A percentile compares a stretch with the other conserved stretches of the same genome.
These are phyloP conservation scores for Craseonycteris thonglongyai DNA, from an alignment of 2,113 vertebrate species.

Conservation along the genomic window DNA sequence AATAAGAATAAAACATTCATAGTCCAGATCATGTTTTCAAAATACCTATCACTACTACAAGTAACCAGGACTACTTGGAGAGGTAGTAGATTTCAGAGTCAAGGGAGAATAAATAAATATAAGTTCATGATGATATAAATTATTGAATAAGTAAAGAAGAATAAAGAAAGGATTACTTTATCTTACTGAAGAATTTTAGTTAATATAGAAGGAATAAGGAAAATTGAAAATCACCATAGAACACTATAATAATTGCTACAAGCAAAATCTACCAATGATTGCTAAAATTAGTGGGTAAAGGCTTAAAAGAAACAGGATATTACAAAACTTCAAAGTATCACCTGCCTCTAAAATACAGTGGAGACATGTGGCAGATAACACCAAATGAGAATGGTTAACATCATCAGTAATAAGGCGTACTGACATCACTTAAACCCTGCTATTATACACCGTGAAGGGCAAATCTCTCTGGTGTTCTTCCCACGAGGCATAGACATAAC, in stretches of 20 bases:
- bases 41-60: background rate
- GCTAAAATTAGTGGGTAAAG: background rate
- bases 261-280: background rate
- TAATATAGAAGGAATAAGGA: background rate
- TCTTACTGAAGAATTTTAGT: background rate
- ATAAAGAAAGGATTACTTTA: background rate
- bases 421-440: background rate
- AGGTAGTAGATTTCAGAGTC: background rate
- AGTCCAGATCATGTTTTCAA: background rate
- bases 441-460: background rate
- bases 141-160: background rate
- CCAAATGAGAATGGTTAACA: background rate
- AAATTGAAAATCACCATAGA: background rate
- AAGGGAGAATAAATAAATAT: background rate
- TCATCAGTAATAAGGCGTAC: background rate
- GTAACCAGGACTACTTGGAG: background rate
- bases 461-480: background rate
- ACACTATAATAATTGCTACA: background rate
- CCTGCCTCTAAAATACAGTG: background rate
- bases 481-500: background rate
- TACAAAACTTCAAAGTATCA: background rate
- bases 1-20: background rate
- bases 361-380: background rate
- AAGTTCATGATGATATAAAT: background rate
- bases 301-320: background rate